Evolutionary conservation across 2,797 vertebrate genomes (phyloP), one percentile per base, ranked within the genome.

Genomic region (Merluccius polli): DNA sequence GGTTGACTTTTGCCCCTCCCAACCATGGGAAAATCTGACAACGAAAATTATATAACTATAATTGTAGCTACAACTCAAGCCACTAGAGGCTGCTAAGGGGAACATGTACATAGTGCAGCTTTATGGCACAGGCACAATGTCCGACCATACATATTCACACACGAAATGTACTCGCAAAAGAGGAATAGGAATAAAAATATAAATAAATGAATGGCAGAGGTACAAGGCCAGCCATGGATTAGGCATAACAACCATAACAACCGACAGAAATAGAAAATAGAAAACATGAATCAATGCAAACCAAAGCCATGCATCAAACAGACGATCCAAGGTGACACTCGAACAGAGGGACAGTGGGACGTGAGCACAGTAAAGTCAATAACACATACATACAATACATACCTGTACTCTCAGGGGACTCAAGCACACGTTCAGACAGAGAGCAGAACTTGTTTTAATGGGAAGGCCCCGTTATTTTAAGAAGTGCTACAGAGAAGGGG

Each of bases 381-480:
- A 27, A 59, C 52, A 59, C 52, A 8, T 8, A 65, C 10, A 65
- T 27, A 65, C n/a, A 27, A 52, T 21, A 52, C 24, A 65, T 27
- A 65, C 24, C 59, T 65, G 59, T 27, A 12, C 59, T 65, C 59
- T 65, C 59, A 65, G 59, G 7, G 27, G 59, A 65, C 59, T 65
- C 52, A 59, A 3, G 8, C 59, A 65, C 59, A 65, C 16, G 16
- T 59, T 24, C 3, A 32, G 71, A 70, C 35, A 8, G 12, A 73
- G 41, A 35, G n/a, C n/a, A 59, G 31, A 35, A 73, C 16, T 71
- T 21, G 27, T 52, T 74, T 59, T 36, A 75, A 75, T 59, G 52
- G 21, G 5, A n/a, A 59, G 15, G 12, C 44, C 33, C 77, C 77
- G 78, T 69, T 73, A 68, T 76, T 70, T 73, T 41, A 44, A 73